Evolutionary conservation across 2,113 vertebrate species (phyloP), one percentile per base, ranked within the genome.

Genomic region (Progne subis): DNA sequence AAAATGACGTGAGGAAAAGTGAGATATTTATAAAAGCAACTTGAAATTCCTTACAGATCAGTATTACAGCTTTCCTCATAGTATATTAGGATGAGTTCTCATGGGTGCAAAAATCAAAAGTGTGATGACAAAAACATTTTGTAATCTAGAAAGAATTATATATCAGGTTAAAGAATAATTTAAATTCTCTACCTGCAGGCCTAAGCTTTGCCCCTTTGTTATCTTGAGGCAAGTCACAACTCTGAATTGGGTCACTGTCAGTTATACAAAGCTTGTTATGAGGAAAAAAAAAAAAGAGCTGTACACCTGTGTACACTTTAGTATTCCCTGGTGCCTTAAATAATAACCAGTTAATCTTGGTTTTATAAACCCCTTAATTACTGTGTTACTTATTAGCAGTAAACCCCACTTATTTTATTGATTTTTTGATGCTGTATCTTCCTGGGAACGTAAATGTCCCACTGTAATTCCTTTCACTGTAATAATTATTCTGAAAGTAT

Each of bases 21-120:
- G 20, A 55, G 47, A 71, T 7, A 24, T 29, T 82, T 71, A 12
- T 19, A 69, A 78, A 3, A 71, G 43, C 24, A 92, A 63, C 14
- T 8, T 52, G n/a, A 81, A 81, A 57, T 43, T 46, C 43, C 52
- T 72, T 47, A 75, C 14, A 17, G 25, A 46, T 29, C 2, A 8
- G 17, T 25, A 28, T 14, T 90, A n/a, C 9, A 79, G 24, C 20
- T 64, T 80, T 39, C 46, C 32, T 61, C 47, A 46, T 5, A 5
- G 21, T 37, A 56, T 14, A 55, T 0, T 24, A 18, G 24, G 8
- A 57, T 4, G 41, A 5, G 2, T 2, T 61, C 82, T 72, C 47
- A 67, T 1, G 2, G 7, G 18, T 34, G 34, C 14, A 77, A 80
- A 86, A 53, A 69, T 57, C 21, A 34, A 21, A 82, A 65, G 8